Percentiles rank a stretch among this genome's conserved stretches.
Conservation (phyloP, 2,113 vertebrate species). For the Bostrychus sinensis region DNA sequence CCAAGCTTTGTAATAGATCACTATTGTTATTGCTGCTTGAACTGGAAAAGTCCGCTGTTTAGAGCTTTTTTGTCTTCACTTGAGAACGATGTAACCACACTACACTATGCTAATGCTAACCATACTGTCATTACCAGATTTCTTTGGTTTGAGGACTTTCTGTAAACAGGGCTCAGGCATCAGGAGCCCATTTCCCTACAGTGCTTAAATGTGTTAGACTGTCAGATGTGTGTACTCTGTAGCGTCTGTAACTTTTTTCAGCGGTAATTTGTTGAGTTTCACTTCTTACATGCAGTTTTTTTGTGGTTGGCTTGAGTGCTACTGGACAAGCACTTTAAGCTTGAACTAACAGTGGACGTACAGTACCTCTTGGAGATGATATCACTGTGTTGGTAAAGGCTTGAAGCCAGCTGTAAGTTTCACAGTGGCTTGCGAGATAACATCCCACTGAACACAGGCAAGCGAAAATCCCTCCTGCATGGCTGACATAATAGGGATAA, state of each 20-base stretch:
- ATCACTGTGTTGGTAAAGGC: slow-evolving; percentile 49
- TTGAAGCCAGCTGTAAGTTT: slow-evolving; percentile 52
- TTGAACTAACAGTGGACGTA: too few species aligned
- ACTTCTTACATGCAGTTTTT: neutral
- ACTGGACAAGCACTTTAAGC: too few species aligned
- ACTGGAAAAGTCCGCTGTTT: too few species aligned
- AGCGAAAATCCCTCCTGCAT: slow-evolving; percentile 3
- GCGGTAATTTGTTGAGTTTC: neutral
- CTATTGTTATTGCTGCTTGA: neutral
- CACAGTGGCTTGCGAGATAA: slow-evolving; percentile 67
- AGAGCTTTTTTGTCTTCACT: too few species aligned
- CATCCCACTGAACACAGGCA: slow-evolving; percentile 38
- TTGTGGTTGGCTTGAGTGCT: neutral
- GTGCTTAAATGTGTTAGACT: too few species aligned
- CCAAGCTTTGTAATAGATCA: too few species aligned
- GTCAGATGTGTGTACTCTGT: too few species aligned
- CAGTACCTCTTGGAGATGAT: slow-evolving; percentile 28
- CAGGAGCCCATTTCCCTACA: too few species aligned
- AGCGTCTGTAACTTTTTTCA: too few species aligned
- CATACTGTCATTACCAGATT: slow-evolving; percentile 32
- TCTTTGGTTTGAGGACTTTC: too few species aligned
- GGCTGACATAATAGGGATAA: neutral
- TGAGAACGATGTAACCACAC: slow-evolving; percentile 16
- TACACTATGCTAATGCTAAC: slow-evolving; percentile 5
- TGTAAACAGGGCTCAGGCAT: too few species aligned